Percentiles rank a stretch among this genome's conserved stretches.
phyloP scores from a whole-genome alignment of 2,888 invertebrate species.

The Aquatica leii region DNA sequence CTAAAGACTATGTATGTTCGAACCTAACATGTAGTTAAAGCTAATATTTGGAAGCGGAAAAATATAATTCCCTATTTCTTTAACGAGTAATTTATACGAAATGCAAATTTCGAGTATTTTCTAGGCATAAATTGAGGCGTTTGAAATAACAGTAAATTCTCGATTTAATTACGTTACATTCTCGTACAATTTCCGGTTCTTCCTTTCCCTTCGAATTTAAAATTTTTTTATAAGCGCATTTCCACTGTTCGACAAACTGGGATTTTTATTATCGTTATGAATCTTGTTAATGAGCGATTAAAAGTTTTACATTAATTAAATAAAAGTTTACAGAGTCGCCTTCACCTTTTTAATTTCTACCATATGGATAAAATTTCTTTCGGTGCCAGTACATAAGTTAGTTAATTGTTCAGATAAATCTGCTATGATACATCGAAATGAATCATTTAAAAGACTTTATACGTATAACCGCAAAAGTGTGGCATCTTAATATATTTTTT shows the following conservation, averaged over 20 bases:
- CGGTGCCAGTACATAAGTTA: neutral
- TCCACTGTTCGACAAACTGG: conserved; percentile 8
- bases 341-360: neutral
- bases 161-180: neutral
- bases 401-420: conserved; percentile 12
- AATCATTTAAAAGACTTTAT: conserved; percentile 22
- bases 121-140: no score
- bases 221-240: neutral
- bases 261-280: conserved; percentile 27
- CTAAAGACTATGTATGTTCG: neutral
- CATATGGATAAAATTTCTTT: neutral
- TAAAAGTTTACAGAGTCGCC: neutral
- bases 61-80: no score
- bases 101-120: no score
- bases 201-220: neutral
- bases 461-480: conserved; percentile 24
- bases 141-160: no score
- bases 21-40: no score
- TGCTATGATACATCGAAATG: conserved; percentile 26
- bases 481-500: conserved; percentile 26
- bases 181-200: conserved; percentile 1
- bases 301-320: conserved; percentile 11
- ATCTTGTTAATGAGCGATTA: conserved; percentile 26
- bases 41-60: no score
- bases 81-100: no score